phyloP scores from a whole-genome alignment of 2,797 vertebrate species.

The Pipistrellus pipistrellus region DNA sequence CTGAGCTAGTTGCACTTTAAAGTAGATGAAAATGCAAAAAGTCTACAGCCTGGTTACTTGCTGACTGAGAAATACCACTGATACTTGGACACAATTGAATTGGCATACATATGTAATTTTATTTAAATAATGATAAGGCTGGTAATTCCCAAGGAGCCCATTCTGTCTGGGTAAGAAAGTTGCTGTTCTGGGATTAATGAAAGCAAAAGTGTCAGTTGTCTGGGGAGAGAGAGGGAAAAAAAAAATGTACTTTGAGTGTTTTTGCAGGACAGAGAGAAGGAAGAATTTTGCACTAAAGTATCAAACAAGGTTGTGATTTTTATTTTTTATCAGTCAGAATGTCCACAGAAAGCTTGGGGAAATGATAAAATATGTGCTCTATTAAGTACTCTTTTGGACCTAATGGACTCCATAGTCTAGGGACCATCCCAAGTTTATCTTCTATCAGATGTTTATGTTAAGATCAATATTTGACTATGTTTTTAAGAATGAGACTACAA shows the following conservation, averaged over 20 bases:
- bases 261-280: background rate
- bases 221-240: background rate
- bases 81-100: conserved; percentile 67
- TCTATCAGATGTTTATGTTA: background rate
- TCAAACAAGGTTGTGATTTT: background rate
- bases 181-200: conserved; percentile 27
- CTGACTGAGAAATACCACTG: conserved; percentile 49
- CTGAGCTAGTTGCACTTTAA: conserved; percentile 57
- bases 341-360: background rate
- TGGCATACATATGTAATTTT: conserved; percentile 60
- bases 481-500: conserved; percentile 16
- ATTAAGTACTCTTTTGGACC: background rate
- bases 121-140: conserved; percentile 62
- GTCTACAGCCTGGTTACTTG: conserved; percentile 17
- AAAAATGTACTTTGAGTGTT: background rate
- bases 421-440: background rate
- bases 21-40: conserved; percentile 66
- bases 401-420: background rate
- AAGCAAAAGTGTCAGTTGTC: background rate
- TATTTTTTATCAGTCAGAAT: background rate
- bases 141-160: background rate
- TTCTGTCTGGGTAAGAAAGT: conserved; percentile 29
- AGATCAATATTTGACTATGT: conserved; percentile 7
- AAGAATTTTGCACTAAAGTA: background rate
- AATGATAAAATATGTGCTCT: conserved; percentile 7